phyloP scores from a whole-genome alignment of 2,113 vertebrate species.

The Apeltes quadracus region DNA sequence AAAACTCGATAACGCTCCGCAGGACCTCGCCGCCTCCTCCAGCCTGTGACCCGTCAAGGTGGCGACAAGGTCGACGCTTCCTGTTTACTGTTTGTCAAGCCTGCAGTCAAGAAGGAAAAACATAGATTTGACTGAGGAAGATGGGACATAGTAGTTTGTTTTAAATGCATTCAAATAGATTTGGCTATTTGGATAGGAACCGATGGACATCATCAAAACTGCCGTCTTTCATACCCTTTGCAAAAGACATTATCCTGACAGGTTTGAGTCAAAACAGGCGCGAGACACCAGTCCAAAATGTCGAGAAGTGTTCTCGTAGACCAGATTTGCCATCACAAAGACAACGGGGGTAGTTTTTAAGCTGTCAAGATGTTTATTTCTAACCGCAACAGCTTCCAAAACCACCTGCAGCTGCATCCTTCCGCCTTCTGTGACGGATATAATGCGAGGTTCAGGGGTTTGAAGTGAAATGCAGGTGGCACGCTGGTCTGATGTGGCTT shows the following conservation, averaged over 20 bases:
- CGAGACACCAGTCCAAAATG: conserved; percentile 12
- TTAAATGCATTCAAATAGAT: not conserved
- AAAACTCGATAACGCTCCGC: conserved; percentile 68
- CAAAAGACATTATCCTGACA: conserved; percentile 1
- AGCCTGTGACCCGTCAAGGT: conserved; percentile 55
- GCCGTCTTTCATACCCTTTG: not conserved
- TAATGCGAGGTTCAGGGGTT: conserved; percentile 42
- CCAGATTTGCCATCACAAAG: conserved; percentile 53
- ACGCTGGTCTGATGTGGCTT: conserved; percentile 42
- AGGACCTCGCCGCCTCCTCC: conserved; percentile 35
- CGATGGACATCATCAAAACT: not conserved
- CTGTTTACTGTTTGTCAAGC: not conserved
- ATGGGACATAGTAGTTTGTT: not conserved
- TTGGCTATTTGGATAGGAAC: not conserved
- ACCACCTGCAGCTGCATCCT: conserved; percentile 71
- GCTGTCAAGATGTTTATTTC: conserved; percentile 63
- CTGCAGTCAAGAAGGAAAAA: not conserved
- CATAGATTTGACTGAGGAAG: not conserved
- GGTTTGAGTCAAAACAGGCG: conserved; percentile 19
- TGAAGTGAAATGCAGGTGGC: conserved; percentile 62
- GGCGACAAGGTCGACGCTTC: conserved; percentile 35
- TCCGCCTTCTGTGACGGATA: conserved; percentile 59
- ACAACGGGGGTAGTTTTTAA: conserved; percentile 47
- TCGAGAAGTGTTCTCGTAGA: conserved; percentile 42
- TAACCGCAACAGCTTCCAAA: conserved; percentile 56